A percentile compares a stretch with the other conserved stretches of the same genome.
These are phyloP conservation scores for Drosophila quadrilineata DNA, from an alignment of 1,140 invertebrate genomes.

Conservation along the genomic window DNA sequence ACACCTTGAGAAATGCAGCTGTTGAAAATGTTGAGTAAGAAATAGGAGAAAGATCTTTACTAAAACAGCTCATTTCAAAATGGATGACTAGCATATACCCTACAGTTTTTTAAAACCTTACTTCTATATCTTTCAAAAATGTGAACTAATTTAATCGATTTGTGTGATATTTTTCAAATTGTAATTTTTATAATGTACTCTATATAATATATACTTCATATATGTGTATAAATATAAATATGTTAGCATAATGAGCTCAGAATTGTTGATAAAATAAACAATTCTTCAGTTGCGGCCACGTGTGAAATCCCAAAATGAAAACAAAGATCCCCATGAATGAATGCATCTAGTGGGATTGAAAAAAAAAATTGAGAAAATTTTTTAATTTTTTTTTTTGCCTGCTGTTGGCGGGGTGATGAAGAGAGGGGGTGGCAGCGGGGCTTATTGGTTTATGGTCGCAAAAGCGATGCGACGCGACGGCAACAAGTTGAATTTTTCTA, in stretches of 20 bases:
- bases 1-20: constrained; percentile 45
- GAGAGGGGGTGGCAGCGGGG: background rate
- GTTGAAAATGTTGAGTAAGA: constrained; percentile 2
- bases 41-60: background rate
- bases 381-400: constrained; percentile 14
- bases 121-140: background rate
- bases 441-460: constrained; percentile 50
- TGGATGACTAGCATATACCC: constrained; percentile 12
- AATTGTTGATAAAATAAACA: too few relatives aligned
- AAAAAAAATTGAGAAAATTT: constrained; percentile 12
- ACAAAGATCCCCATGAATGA: constrained; percentile 60
- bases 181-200: too few relatives aligned
- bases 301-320: too few relatives aligned
- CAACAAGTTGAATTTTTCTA: constrained; percentile 79
- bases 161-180: too few relatives aligned
- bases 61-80: background rate
- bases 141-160: too few relatives aligned
- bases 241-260: too few relatives aligned
- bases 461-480: constrained; percentile 45
- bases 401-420: background rate
- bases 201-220: too few relatives aligned
- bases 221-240: too few relatives aligned
- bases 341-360: constrained; percentile 9
- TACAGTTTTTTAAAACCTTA: background rate
- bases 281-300: too few relatives aligned